phyloP scores from a whole-genome alignment of 2,113 vertebrate species.

The Epinephelus lanceolatus region DNA sequence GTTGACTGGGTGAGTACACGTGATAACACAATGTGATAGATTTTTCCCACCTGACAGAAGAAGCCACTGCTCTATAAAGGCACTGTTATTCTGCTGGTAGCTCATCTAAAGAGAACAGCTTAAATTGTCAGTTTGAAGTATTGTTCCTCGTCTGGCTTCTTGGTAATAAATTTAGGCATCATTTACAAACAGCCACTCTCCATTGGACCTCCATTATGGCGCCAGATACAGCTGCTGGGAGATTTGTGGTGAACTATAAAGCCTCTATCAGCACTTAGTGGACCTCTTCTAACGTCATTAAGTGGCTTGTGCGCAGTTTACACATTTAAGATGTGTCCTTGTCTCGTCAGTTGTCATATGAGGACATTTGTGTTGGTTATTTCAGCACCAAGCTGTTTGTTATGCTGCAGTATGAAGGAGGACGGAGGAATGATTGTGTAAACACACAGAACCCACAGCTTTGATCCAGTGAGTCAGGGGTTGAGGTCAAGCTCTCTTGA shows the following conservation, averaged over 20 bases:
- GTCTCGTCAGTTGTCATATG: not conserved
- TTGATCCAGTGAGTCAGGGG: not conserved
- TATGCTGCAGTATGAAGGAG: not conserved
- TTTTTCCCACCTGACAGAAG: no score
- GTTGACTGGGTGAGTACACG: no score
- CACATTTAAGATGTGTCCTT: not conserved
- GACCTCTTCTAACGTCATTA: not conserved
- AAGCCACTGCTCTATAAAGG: not conserved
- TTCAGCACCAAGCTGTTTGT: not conserved
- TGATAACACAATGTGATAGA: no score
- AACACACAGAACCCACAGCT: not conserved
- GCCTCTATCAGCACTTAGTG: constrained; percentile 8
- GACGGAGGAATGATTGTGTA: not conserved
- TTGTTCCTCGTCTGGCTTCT: not conserved
- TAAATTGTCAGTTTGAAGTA: not conserved
- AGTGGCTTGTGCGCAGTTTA: not conserved
- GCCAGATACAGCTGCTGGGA: constrained; percentile 13
- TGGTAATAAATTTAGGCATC: not conserved
- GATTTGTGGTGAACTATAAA: constrained; percentile 14
- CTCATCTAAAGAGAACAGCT: not conserved
- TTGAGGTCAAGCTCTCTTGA: constrained; percentile 29
- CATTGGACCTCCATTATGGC: constrained; percentile 1
- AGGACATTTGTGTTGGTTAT: not conserved
- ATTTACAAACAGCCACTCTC: not conserved
- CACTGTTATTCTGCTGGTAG: not conserved